Base-by-base conservation (phyloP, 1,140 invertebrate genomes). In the Dinothrombium tinctorium region DNA sequence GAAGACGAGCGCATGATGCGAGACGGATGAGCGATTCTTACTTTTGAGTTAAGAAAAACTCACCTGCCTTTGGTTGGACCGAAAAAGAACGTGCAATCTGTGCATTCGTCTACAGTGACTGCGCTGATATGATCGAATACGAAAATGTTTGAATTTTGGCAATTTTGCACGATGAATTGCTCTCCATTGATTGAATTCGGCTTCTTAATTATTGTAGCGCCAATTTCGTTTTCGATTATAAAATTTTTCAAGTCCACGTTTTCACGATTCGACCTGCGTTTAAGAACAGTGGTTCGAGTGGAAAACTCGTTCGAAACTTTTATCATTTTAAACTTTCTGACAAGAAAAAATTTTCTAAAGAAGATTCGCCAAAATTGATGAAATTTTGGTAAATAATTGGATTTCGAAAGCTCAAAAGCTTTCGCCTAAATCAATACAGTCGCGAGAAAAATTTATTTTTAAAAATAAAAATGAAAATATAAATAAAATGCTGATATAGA, bases 61-160 rank as follows among this genome's bases (percentile, higher is more conserved):
- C 54, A 70, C 69, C 69, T 72, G 52, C 65, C 63, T 55, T 66
- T 66, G 0, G 67, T 60, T 23, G 70, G 69, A 21, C 69, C 69
- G 37, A 70, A 50, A 46, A 72, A 63, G 23, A 73, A 61, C 26
- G 58, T 61, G 51, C 69, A 72, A 46, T 69, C 61, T 12, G 51
- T 53, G 53, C 71, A 73, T 49, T 73, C 70, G 56, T 73, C 71
- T 33, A 73, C 57, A 7, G 61, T 67, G 9, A 71, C 53, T 3
- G 65, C 62, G 29, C 66, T 66, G 12, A 56, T 57, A 47, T 66
- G 57, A 50, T 72, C 71, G 48, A 69, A 64, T 9, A 73, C 45
- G 41, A 62, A 70, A 29, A 73, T 69, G 37, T 57, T 61, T 28
- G 59, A 59, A 43, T 66, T 59, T 53, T 60, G 51, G 45, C 56